Base-by-base conservation (phyloP, 1,140 invertebrate species). In the Tetramorium parvispinum region DNA sequence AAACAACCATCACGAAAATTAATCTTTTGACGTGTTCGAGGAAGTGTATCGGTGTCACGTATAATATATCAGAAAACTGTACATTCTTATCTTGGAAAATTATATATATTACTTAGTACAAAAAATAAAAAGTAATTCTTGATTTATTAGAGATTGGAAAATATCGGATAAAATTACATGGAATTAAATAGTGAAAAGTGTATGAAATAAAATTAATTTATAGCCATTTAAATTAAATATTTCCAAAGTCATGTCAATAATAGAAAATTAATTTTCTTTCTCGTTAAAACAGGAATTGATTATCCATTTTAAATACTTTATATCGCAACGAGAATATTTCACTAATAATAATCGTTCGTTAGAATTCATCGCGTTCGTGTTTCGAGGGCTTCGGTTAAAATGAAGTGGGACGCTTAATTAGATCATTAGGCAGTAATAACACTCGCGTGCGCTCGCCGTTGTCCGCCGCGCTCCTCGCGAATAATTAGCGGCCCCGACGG, bases 341-440 rank as follows among this genome's bases (percentile, higher is more conserved):
- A 11, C 0, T 43, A 46, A 43, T 18, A 61, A 43, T 27, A 57
- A 4, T 27, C 27, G 21, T 5, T 75, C 21, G 7, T 43, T 43
- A 8, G 21, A 43, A 59, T 40, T 40, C 32, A 24, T 7, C 7
- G 24, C n/a, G 40, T 43, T 61, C 16, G 16, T 3, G 37, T 43
- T 40, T 63, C 13, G 5, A 32, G 27, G 2, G 5, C n/a, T 66
- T 68, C 16, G n/a, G 5, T 68, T 1, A 13, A 37, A 79, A 53
- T 18, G 3, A 79, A 79, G 49, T 51, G 24, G 27, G 46, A 70
- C 16, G n/a, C 16, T 55, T 43, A 71, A 57, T 71, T 57, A 81
- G 16, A 55, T 70, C 10, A 40, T 68, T 68, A 53, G 46, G 8
- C n/a, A 10, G 13, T 32, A 57, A 59, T 49, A 71, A 59, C 13